A percentile compares a stretch with the other conserved stretches of the same genome.
Evolutionary conservation across 2,888 invertebrate species (phyloP).

Genomic region (Microdon myrmicae): DNA sequence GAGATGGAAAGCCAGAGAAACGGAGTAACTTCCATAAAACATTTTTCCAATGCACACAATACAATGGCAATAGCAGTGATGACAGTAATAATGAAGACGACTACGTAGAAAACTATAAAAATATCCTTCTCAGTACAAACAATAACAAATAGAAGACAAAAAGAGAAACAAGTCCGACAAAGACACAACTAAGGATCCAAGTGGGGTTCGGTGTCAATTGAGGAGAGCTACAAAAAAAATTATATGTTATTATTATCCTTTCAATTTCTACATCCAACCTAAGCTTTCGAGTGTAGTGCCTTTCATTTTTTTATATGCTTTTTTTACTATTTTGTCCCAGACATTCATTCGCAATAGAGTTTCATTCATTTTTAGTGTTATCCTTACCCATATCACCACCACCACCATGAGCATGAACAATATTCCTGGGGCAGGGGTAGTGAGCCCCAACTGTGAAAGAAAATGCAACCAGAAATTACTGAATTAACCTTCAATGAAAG

Average conservation of each 20-base stretch:
- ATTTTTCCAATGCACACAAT: constrained; percentile 48
- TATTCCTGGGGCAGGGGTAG: not conserved
- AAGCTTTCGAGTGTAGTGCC: constrained; percentile 4
- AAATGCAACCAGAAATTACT: constrained; percentile 52
- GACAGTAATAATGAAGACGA: constrained; percentile 35
- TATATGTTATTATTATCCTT: constrained; percentile 49
- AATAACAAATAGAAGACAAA: constrained; percentile 12
- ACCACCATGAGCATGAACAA: constrained; percentile 29
- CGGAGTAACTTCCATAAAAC: constrained; percentile 40
- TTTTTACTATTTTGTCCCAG: constrained; percentile 21
- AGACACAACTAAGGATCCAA: constrained; percentile 3
- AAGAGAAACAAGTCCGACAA: constrained; percentile 25
- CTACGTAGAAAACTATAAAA: constrained; percentile 37
- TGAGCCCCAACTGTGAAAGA: constrained; percentile 6
- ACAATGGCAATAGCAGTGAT: constrained; percentile 28
- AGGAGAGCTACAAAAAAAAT: constrained; percentile 21
- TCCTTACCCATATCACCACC: constrained; percentile 23
- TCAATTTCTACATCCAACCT: constrained; percentile 40
- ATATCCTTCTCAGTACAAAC: constrained; percentile 10
- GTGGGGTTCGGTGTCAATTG: no score
- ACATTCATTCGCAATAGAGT: constrained; percentile 22
- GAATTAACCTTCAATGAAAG: constrained; percentile 52
- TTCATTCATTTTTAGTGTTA: constrained; percentile 49
- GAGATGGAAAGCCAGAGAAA: no score
- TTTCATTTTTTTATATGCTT: constrained; percentile 5